phyloP scores from a whole-genome alignment of 2,113 vertebrate genomes.

The Dasyurus viverrinus region DNA sequence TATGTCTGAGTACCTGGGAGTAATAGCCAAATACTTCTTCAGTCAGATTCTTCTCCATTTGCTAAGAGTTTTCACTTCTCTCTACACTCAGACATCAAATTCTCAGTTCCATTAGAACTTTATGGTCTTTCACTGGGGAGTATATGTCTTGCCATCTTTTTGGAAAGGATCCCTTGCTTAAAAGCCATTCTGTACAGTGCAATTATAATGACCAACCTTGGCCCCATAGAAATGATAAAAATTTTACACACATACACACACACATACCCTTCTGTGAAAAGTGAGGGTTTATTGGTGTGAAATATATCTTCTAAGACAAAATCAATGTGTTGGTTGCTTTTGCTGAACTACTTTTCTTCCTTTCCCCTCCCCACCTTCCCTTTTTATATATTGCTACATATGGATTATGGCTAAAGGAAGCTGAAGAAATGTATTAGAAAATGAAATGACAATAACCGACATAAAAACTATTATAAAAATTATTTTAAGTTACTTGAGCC shows the following conservation, averaged over 20 bases:
- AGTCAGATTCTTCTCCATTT: neutral
- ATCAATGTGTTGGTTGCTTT: neutral
- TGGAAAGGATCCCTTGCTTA: slow-evolving; percentile 38
- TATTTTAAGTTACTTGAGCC: neutral
- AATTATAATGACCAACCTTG: neutral
- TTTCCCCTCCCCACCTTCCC: neutral
- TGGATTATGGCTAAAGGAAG: neutral
- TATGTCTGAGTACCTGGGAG: slow-evolving; percentile 42
- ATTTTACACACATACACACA: neutral
- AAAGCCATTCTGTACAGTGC: slow-evolving; percentile 33
- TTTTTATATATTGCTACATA: neutral
- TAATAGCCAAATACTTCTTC: slow-evolving; percentile 58
- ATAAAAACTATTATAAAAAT: neutral
- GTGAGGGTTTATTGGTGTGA: neutral
- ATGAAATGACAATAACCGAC: neutral
- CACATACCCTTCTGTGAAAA: neutral
- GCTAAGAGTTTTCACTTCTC: neutral
- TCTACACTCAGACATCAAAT: slow-evolving; percentile 41
- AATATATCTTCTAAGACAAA: neutral
- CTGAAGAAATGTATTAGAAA: neutral
- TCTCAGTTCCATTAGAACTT: neutral
- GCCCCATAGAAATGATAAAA: neutral
- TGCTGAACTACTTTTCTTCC: neutral
- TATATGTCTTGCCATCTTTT: slow-evolving; percentile 5
- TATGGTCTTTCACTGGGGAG: neutral